Percentiles rank a stretch among this genome's conserved stretches.
phyloP scores from a whole-genome alignment of 2,888 invertebrate species.

The Heliconius charithonia region DNA sequence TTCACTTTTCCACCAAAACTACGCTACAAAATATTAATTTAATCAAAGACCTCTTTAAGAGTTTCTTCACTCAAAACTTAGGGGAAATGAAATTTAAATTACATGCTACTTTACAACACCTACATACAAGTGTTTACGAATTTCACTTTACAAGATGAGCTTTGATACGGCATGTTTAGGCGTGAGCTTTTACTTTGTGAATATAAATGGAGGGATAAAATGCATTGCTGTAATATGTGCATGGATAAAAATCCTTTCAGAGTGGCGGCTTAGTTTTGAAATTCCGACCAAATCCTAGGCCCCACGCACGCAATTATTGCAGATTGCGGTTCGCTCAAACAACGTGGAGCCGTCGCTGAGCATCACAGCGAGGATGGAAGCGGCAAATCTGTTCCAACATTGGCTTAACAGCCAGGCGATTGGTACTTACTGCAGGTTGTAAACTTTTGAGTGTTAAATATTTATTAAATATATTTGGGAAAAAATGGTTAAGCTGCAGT shows the following conservation, averaged over 20 bases:
- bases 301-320: constrained; percentile 50
- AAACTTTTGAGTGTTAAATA: constrained; percentile 12
- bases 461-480: not conserved
- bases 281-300: constrained; percentile 25
- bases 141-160: constrained; percentile 3
- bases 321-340: constrained; percentile 54
- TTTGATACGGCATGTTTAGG: not conserved
- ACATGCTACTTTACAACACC: constrained; percentile 12
- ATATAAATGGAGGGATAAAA: constrained; percentile 12
- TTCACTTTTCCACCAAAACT: not conserved
- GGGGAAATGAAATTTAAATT: not conserved
- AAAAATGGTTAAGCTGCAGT: too few species aligned
- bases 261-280: constrained; percentile 25
- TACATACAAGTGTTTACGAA: constrained; percentile 14
- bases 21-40: not conserved
- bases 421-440: constrained; percentile 53
- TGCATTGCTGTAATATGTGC: constrained; percentile 18
- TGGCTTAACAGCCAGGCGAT: constrained; percentile 72
- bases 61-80: not conserved
- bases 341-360: constrained; percentile 57
- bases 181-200: constrained; percentile 16
- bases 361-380: constrained; percentile 62
- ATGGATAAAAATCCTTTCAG: constrained; percentile 28
- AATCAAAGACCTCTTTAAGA: constrained; percentile 11
- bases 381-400: constrained; percentile 80